A percentile compares a stretch with the other conserved stretches of the same genome.
Evolutionary conservation across 2,888 invertebrate genomes (phyloP).

Genomic region (Thereva unica): DNA sequence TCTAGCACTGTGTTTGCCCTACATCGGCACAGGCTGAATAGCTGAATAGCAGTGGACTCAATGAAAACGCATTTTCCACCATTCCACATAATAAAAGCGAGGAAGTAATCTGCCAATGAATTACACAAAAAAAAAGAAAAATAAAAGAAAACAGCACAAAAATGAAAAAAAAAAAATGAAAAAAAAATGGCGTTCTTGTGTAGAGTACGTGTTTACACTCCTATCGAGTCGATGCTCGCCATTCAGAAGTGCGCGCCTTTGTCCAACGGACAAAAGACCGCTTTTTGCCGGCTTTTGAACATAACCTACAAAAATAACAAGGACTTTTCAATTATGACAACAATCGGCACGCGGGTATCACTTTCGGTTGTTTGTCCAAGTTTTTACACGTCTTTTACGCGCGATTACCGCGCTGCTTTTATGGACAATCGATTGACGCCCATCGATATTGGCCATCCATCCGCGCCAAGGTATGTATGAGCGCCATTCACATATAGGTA

Average conservation of each 20-base stretch:
- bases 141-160: conserved; percentile 15
- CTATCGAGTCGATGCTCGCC: conserved; percentile 24
- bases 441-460: conserved; percentile 19
- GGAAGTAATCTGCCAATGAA: conserved; percentile 34
- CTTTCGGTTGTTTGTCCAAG: conserved; percentile 29
- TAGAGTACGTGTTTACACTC: conserved; percentile 22
- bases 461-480: conserved; percentile 3
- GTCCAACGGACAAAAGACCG: conserved; percentile 30
- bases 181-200: conserved; percentile 34
- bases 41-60: conserved; percentile 6
- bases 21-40: conserved; percentile 9
- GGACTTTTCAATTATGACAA: conserved; percentile 32
- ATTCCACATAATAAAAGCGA: conserved; percentile 11
- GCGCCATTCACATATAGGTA: too few species aligned
- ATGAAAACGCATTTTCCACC: conserved; percentile 29
- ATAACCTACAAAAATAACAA: conserved; percentile 29
- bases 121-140: conserved; percentile 11
- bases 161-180: conserved; percentile 19
- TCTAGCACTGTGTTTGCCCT: conserved; percentile 12
- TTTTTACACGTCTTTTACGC: conserved; percentile 30
- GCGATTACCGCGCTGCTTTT: conserved; percentile 30
- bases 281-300: conserved; percentile 32
- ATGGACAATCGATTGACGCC: conserved; percentile 25
- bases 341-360: conserved; percentile 31
- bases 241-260: conserved; percentile 33